Percentiles rank a stretch among this genome's conserved stretches.
phyloP scores from a whole-genome alignment of 2,797 vertebrate genomes.

The Tangara arthus region DNA sequence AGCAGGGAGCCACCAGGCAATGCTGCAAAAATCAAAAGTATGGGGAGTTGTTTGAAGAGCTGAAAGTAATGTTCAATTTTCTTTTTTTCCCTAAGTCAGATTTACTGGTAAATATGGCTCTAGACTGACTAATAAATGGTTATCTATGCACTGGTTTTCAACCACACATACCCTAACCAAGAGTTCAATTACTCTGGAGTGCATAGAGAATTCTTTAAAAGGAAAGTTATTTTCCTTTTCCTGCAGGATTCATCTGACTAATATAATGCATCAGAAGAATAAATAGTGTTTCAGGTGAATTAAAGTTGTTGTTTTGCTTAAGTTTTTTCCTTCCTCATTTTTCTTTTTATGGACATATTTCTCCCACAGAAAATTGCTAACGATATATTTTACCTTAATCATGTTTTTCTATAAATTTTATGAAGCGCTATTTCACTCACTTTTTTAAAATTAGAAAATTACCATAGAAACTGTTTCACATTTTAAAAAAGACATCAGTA shows the following conservation, averaged over 20 bases:
- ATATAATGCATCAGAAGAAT: background rate
- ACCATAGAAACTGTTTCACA: background rate
- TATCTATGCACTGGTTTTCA: background rate
- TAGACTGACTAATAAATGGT: background rate
- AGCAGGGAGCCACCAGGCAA: background rate
- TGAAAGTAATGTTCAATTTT: background rate
- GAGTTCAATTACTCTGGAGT: background rate
- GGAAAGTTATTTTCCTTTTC: background rate
- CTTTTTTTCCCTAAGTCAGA: background rate
- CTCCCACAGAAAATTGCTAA: background rate
- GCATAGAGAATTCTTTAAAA: background rate
- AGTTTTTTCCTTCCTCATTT: background rate
- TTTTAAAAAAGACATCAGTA: background rate
- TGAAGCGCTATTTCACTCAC: background rate
- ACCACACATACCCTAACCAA: background rate
- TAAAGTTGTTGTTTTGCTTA: background rate
- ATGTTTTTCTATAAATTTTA: background rate
- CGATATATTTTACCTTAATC: background rate
- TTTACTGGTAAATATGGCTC: background rate
- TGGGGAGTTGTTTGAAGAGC: background rate
- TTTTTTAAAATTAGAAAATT: constrained; percentile 40
- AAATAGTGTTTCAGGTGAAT: background rate
- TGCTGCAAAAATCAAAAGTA: background rate
- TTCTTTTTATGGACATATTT: background rate
- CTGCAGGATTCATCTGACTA: background rate